Evolutionary conservation across 2,888 invertebrate species (phyloP).

Genomic region (Amphipoea oculea): DNA sequence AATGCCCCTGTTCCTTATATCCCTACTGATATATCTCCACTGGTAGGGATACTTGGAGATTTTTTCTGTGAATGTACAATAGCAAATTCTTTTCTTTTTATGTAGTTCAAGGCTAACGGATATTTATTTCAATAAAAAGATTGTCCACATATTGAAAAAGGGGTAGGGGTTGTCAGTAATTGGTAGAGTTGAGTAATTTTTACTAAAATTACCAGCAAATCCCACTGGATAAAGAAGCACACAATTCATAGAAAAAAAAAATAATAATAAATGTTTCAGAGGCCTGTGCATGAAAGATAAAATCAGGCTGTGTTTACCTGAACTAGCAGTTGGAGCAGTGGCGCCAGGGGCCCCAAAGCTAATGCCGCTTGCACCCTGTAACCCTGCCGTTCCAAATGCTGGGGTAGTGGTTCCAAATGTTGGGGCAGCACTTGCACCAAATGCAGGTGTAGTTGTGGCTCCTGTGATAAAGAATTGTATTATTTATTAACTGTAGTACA

Average conservation of each 20-base stretch:
- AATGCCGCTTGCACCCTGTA: constrained; percentile 78
- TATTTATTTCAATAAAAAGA: not conserved
- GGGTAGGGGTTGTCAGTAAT: not conserved
- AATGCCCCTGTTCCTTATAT: no score
- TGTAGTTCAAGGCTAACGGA: not conserved
- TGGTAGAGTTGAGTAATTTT: not conserved
- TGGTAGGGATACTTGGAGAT: no score
- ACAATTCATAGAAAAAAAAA: no score
- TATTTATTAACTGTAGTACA: not conserved
- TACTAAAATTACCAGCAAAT: not conserved
- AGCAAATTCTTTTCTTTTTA: not conserved
- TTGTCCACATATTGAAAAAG: not conserved
- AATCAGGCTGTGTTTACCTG: constrained; percentile 71
- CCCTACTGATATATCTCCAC: no score
- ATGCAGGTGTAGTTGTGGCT: constrained; percentile 68
- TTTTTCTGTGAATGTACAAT: not conserved
- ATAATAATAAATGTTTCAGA: not conserved
- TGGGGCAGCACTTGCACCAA: constrained; percentile 73
- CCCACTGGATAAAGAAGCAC: no score
- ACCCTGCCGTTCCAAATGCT: constrained; percentile 72
- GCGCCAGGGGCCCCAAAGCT: constrained; percentile 80
- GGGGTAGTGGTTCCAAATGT: constrained; percentile 76
- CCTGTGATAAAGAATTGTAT: constrained; percentile 46
- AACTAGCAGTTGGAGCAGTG: constrained; percentile 73
- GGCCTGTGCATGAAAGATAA: not conserved